phyloP scores from a whole-genome alignment of 2,797 vertebrate species.

The Peromyscus aztecus region DNA sequence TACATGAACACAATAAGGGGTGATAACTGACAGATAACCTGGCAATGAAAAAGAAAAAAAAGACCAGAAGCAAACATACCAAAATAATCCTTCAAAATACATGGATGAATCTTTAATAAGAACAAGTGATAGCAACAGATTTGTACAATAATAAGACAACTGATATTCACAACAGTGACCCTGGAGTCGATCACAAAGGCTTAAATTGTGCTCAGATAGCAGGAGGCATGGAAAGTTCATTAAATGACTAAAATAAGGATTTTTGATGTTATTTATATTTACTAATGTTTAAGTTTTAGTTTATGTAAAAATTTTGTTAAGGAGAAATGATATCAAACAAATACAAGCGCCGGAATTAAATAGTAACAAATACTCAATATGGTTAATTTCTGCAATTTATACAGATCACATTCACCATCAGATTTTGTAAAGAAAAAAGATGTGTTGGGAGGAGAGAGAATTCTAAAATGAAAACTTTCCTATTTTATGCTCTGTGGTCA shows the following conservation, averaged over 20 bases:
- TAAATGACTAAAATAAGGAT: conserved; percentile 58
- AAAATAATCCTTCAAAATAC: conserved; percentile 67
- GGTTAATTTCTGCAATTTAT: conserved; percentile 4
- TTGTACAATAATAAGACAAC: conserved; percentile 6
- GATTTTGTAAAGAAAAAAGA: conserved; percentile 14
- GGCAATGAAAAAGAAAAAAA: conserved; percentile 54
- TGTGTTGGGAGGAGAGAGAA: not conserved
- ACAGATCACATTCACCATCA: conserved; percentile 27
- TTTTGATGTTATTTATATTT: conserved; percentile 43
- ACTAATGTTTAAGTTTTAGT: conserved; percentile 37
- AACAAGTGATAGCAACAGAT: conserved; percentile 40
- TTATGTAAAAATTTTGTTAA: conserved; percentile 67
- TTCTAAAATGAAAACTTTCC: conserved; percentile 31
- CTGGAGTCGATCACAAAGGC: not conserved
- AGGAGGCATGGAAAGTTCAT: conserved; percentile 29
- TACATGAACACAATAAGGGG: conserved; percentile 54
- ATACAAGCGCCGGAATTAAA: conserved; percentile 30
- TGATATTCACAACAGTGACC: conserved; percentile 54
- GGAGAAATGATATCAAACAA: conserved; percentile 62
- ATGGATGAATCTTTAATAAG: conserved; percentile 22
- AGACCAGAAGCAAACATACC: conserved; percentile 64
- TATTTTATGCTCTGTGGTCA: conserved; percentile 33
- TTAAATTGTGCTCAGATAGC: conserved; percentile 50
- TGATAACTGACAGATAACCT: conserved; percentile 49
- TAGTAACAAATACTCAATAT: conserved; percentile 56